These are phyloP conservation scores for Allobates femoralis DNA, from an alignment of 2,797 vertebrate genomes.

Conservation along the genomic window DNA sequence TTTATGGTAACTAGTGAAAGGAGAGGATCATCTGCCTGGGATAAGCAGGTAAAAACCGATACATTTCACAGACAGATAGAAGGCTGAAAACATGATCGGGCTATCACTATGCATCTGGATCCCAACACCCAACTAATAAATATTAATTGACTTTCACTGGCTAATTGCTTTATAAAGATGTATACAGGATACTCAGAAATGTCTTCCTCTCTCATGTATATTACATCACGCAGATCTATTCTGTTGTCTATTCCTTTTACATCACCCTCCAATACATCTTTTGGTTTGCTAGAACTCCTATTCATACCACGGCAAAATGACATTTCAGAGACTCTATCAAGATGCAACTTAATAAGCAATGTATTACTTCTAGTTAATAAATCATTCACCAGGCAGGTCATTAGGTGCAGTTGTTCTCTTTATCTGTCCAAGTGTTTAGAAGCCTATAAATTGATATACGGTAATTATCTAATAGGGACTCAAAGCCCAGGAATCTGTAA, in stretches of 20 bases:
- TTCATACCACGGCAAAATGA: conserved; percentile 2
- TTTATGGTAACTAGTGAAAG: too few species aligned
- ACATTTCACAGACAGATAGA: neutral
- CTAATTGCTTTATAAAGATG: neutral
- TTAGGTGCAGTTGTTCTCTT: conserved; percentile 32
- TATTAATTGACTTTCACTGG: conserved; percentile 15
- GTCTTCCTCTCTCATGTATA: conserved; percentile 28
- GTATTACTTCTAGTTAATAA: conserved; percentile 49
- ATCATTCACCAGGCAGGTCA: conserved; percentile 48
- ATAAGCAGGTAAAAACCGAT: neutral
- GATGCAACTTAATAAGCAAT: conserved; percentile 26
- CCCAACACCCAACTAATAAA: neutral
- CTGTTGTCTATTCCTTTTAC: neutral
- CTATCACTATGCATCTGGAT: neutral
- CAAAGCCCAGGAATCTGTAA: neutral
- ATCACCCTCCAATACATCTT: neutral
- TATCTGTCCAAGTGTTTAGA: conserved; percentile 25
- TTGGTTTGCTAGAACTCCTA: neutral
- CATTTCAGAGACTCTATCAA: conserved; percentile 18
- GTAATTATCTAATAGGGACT: neutral
- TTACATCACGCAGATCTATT: conserved; percentile 3
- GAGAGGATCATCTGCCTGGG: neutral
- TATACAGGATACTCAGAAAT: conserved; percentile 5
- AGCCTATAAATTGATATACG: conserved; percentile 38
- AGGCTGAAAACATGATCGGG: neutral